Evolutionary conservation across 2,797 vertebrate genomes (phyloP).

Genomic region (Peromyscus aztecus): DNA sequence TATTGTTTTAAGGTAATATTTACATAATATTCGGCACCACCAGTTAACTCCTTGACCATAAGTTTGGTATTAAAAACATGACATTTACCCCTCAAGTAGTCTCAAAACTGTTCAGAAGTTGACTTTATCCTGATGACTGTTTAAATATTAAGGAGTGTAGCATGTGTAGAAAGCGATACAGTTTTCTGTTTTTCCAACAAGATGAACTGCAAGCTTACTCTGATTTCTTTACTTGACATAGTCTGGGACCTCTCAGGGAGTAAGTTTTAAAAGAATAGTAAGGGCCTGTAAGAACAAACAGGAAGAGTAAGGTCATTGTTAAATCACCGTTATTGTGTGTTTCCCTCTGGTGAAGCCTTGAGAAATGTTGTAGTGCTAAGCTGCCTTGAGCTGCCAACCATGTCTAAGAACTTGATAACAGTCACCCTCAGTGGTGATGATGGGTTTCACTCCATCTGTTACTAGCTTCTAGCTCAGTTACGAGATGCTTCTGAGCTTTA

Average conservation of each 20-base stretch:
- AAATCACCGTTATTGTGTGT: slow-evolving; percentile 8
- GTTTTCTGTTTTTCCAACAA: slow-evolving; percentile 34
- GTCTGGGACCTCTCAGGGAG: slow-evolving; percentile 77
- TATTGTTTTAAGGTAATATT: slow-evolving; percentile 80
- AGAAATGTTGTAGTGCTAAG: background rate
- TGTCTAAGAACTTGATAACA: slow-evolving; percentile 55
- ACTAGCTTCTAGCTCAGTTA: slow-evolving; percentile 69
- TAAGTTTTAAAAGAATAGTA: slow-evolving; percentile 70
- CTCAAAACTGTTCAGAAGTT: slow-evolving; percentile 62
- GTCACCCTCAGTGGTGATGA: slow-evolving; percentile 8
- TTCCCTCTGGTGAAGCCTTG: slow-evolving; percentile 50
- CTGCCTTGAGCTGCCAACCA: slow-evolving; percentile 38
- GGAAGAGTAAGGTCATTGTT: slow-evolving; percentile 54
- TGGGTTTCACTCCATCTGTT: slow-evolving; percentile 52
- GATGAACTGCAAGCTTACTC: slow-evolving; percentile 62
- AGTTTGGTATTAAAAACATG: slow-evolving; percentile 44
- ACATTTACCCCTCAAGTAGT: slow-evolving; percentile 39
- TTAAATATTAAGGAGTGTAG: slow-evolving; percentile 62
- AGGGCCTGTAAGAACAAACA: slow-evolving; percentile 63
- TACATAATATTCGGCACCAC: slow-evolving; percentile 80
- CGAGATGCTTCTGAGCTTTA: slow-evolving; percentile 60
- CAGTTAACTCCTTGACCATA: slow-evolving; percentile 73
- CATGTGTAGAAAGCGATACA: slow-evolving; percentile 27
- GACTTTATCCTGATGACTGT: slow-evolving; percentile 64
- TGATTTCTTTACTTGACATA: slow-evolving; percentile 67